Evolutionary conservation across 2,113 vertebrate species (phyloP).

Genomic region (Propithecus coquereli): DNA sequence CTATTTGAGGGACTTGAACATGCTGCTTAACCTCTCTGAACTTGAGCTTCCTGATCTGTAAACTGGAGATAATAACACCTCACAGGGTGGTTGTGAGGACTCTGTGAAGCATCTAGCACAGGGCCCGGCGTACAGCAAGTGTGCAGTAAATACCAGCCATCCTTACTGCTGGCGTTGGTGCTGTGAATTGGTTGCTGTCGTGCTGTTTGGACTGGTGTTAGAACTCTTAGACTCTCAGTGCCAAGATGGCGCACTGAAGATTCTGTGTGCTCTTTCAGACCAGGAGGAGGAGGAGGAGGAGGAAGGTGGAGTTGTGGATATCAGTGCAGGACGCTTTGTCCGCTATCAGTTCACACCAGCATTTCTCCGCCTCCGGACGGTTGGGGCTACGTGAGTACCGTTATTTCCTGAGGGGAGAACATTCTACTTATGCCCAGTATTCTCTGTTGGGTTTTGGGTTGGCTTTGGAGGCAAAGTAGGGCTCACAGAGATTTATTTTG

Average conservation of each 20-base stretch:
- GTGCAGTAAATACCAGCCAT: rapidly evolving
- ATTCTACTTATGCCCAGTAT: not conserved
- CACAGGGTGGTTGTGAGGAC: not conserved
- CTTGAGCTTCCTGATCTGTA: not conserved
- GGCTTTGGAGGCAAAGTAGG: not conserved
- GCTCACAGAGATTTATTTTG: constrained; percentile 31
- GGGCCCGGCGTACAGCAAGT: not conserved
- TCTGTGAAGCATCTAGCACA: not conserved
- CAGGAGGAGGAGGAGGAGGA: constrained; percentile 86
- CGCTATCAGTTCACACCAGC: constrained; percentile 99
- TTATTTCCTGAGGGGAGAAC: not conserved
- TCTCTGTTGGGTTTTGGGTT: not conserved
- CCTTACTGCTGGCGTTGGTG: not conserved
- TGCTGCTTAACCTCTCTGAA: not conserved
- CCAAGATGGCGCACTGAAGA: not conserved
- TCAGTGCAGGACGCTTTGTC: constrained; percentile 94
- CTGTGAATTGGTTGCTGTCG: not conserved
- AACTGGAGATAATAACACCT: not conserved
- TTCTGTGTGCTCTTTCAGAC: constrained; percentile 78
- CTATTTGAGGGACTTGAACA: not conserved
- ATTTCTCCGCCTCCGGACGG: constrained; percentile 93
- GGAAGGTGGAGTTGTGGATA: constrained; percentile 86
- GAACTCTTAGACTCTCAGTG: not conserved
- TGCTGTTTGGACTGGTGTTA: not conserved
- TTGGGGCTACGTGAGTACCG: constrained; percentile 95